Evolutionary conservation across 2,888 invertebrate genomes (phyloP), one percentile per base, ranked within the genome.

Genomic region (Biston betularia): DNA sequence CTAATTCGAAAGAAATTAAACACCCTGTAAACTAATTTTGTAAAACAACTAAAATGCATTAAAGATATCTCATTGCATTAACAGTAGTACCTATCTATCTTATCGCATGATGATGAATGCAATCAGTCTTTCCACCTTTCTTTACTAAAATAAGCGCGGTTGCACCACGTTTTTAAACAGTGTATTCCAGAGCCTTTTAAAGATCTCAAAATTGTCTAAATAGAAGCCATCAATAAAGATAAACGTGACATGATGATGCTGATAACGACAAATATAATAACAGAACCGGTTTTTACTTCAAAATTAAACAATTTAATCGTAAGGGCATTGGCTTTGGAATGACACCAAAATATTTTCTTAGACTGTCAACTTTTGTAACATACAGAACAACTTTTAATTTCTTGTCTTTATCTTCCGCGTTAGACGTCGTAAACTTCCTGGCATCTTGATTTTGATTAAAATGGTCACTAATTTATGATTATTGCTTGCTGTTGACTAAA

Each of bases 401-500:
- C 33, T 52, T 58, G 58, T 44, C 55, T 55, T 55, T 55, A 44
- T 38, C 50, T 65, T 65, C 40, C 45, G 60, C 60, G 59, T 54
- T 54, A 33, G 42, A 24, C 44, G 46, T 15, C 56, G 40, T 8
- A 42, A 54, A 56, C 46, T 53, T 53, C 42, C 57, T 63, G 59
- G 67, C 63, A 68, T 69, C 59, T 63, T 57, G 55, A 35, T 50
- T 34, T 58, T 67, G 40, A 66, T 67, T 69, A 15, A 56, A 63
- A 65, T 68, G 49, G 69, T 72, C 68, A 69, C 72, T 72, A 73
- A 71, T 72, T 68, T 64, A 62, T 70, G 68, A 66, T 83, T 33
- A 79, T 80, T 73, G 87, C 87, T 87, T 86, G 81, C 83, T 82
- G 78, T 75, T 84, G 74, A 83, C 76, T 75, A 76, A 82, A 82